Conservation (phyloP, 1,140 invertebrate species). For the Cherax destructor region DNA sequence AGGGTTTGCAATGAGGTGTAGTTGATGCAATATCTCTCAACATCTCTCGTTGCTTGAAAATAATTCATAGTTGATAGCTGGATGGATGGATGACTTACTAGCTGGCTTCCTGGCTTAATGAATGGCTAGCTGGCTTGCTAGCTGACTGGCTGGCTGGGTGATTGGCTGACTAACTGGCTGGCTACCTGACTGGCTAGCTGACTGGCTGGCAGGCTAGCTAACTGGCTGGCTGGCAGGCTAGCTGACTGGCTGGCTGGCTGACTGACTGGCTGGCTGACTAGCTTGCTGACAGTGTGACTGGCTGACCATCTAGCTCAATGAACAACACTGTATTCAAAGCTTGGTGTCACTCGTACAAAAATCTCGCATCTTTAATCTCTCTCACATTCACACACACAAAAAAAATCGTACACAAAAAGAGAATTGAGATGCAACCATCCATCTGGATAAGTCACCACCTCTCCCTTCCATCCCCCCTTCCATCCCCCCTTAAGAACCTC, state of each 20-base stretch:
- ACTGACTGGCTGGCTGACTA: too few relatives aligned
- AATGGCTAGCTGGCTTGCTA: too few relatives aligned
- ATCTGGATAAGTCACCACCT: constrained; percentile 43
- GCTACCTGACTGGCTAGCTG: background rate
- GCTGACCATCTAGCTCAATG: too few relatives aligned
- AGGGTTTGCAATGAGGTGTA: too few relatives aligned
- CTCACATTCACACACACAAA: background rate
- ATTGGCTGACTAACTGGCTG: background rate
- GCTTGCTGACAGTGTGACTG: too few relatives aligned
- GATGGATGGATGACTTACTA: too few relatives aligned
- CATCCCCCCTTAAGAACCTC: background rate
- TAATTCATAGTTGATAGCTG: too few relatives aligned
- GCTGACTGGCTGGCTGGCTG: background rate
- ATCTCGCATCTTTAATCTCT: background rate
- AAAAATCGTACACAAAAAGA: constrained; percentile 12
- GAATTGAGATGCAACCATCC: constrained; percentile 55
- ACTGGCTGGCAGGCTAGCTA: background rate
- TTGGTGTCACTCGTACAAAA: background rate
- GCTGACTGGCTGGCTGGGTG: too few relatives aligned
- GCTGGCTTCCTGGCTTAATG: too few relatives aligned
- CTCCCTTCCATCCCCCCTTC: background rate
- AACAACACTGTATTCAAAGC: background rate
- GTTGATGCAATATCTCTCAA: too few relatives aligned
- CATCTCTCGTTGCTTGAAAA: too few relatives aligned
- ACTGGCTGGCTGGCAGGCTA: background rate